Evolutionary conservation across 35 echinoderm and acorn worm species (phyloP), one percentile per base, ranked within the genome.

Genomic region (Chiridota heheva): DNA sequence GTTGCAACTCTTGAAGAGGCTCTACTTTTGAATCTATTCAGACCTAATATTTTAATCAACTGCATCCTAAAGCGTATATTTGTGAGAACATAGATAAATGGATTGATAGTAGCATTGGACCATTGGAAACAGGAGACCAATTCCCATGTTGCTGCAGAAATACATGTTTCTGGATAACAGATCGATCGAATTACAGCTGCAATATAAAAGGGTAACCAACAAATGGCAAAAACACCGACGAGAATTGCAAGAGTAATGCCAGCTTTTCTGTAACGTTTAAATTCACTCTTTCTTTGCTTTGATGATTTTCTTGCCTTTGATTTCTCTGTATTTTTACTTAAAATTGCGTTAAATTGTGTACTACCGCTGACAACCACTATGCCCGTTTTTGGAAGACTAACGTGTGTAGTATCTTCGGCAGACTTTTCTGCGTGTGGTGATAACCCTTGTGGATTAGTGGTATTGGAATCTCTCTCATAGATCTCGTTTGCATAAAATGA

Each of bases 81-180:
- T 3, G 81, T 84, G 7, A 84, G 28, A 22, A 28, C 81, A 40
- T 84, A 84, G 13, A 84, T 42, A 39, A 84, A 72, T 16, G 81
- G 81, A 56, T 84, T 84, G 0, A 84, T 67, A 16, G 81, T 40
- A 15, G 81, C 69, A 26, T 84, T 84, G 48, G 44, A 69, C 81
- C 81, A 84, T 49, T 69, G 81, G 26, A 84, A 70, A 31, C 72
- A 84, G 31, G 63, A 35, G 18, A 69, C 65, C 3, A 72, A 20
- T 42, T 84, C 81, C 81, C 81, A 84, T 3, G 40, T 18, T 16
- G 36, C 36, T 0, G 67, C 63, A 12, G 17, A 27, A 15, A 65
- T 47, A 42, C 63, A 83, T 1, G 24, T 38, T 37, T 26, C 36
- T n/a, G n/a, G n/a, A n/a, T n/a, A n/a, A 34, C 44, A 51, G 17